Evolutionary conservation across 2,888 invertebrate genomes (phyloP).

Genomic region (Tetragonula carbonaria): DNA sequence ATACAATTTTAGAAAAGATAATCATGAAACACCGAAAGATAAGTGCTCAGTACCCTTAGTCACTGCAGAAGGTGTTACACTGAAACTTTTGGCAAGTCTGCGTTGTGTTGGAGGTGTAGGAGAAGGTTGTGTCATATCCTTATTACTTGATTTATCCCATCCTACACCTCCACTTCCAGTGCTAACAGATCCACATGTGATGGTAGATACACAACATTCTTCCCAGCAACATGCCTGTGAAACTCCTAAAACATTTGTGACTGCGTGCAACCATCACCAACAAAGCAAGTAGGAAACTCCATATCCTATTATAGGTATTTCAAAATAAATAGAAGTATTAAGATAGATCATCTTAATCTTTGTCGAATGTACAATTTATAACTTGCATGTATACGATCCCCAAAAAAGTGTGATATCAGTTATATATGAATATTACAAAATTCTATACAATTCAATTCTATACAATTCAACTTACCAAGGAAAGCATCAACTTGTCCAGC

Average conservation of each 20-base stretch:
- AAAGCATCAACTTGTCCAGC: constrained; percentile 98
- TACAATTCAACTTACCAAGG: constrained; percentile 88
- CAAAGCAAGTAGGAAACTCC: constrained; percentile 49
- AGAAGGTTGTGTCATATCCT: constrained; percentile 86
- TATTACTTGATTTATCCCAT: constrained; percentile 78
- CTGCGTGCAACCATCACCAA: constrained; percentile 78
- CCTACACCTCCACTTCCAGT: constrained; percentile 77
- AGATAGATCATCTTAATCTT: constrained; percentile 10
- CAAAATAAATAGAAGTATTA: constrained; percentile 12
- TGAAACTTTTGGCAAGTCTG: constrained; percentile 96
- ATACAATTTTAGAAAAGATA: constrained; percentile 27
- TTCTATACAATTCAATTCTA: constrained; percentile 7
- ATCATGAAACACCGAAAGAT: constrained; percentile 30
- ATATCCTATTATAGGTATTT: constrained; percentile 42
- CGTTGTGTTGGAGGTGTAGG: constrained; percentile 94
- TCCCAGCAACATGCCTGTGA: constrained; percentile 84
- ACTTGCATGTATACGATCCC: not conserved
- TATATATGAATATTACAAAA: not conserved
- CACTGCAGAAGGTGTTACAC: constrained; percentile 91
- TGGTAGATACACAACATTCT: constrained; percentile 81
- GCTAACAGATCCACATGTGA: constrained; percentile 73
- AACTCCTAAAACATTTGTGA: constrained; percentile 79
- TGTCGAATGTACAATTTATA: constrained; percentile 12
- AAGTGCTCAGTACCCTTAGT: constrained; percentile 86
- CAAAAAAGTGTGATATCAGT: constrained; percentile 1